Percentiles rank a stretch among this genome's conserved stretches.
These are phyloP conservation scores for Indri indri DNA, from an alignment of 2,113 vertebrate species.

Conservation along the genomic window DNA sequence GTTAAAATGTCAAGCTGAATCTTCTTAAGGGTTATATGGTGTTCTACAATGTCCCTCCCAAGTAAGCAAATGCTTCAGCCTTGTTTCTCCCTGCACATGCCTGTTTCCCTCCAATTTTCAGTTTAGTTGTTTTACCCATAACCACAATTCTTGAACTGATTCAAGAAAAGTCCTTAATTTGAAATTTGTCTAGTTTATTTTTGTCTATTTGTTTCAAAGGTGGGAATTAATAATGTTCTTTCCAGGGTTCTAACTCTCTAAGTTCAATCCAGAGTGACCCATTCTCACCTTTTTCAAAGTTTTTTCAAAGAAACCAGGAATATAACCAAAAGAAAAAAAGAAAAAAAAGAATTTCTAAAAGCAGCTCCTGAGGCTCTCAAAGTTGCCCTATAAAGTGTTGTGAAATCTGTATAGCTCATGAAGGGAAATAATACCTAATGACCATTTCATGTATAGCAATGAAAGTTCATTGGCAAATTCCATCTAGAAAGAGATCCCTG, in stretches of 20 bases:
- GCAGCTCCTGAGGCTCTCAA: not conserved
- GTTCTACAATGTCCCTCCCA: not conserved
- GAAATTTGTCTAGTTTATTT: not conserved
- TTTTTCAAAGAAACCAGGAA: not conserved
- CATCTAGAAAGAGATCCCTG: not conserved
- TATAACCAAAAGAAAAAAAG: not conserved
- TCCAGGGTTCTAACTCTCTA: not conserved
- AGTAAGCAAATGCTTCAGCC: not conserved
- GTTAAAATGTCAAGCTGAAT: not conserved
- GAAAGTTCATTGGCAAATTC: not conserved
- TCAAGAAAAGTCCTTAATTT: not conserved
- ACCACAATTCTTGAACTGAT: not conserved
- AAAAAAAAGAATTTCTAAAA: not conserved
- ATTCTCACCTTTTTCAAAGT: not conserved
- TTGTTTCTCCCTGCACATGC: not conserved
- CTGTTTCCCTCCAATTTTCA: not conserved
- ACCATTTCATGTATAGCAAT: not conserved
- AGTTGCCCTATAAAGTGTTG: not conserved
- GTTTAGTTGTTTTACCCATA: not conserved
- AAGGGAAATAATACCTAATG: not conserved
- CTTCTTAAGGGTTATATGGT: not conserved
- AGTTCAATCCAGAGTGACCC: not conserved
- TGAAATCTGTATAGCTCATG: not conserved
- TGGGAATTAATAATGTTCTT: not conserved
- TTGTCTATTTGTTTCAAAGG: not conserved